Percentiles rank a stretch among this genome's conserved stretches.
phyloP scores from a whole-genome alignment of 2,797 vertebrate genomes.

The Enteromius trimaculatus region DNA sequence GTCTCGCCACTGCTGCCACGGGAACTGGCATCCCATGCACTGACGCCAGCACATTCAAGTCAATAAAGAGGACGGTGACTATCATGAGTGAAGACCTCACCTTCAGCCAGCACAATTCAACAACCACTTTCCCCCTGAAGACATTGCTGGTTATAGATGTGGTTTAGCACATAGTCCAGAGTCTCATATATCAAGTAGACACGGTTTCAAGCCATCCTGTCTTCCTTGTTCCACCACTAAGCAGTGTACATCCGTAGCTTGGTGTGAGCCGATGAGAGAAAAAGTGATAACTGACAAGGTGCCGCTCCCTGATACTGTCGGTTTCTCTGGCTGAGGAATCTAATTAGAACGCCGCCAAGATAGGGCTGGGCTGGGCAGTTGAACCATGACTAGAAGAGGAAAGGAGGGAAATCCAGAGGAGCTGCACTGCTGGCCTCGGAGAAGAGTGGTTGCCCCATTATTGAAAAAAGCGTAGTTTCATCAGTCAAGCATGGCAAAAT shows the following conservation, averaged over 20 bases:
- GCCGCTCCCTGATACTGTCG: conserved; percentile 49
- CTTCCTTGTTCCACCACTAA: conserved; percentile 18
- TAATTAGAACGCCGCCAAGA: conserved; percentile 66
- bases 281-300: conserved; percentile 30
- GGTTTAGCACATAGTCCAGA: conserved; percentile 31
- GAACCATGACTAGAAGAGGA: conserved; percentile 38
- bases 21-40: conserved; percentile 46
- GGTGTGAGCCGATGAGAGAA: conserved; percentile 16
- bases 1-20: conserved; percentile 37
- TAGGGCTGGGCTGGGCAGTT: conserved; percentile 47
- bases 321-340: conserved; percentile 64
- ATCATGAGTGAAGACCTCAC: conserved; percentile 35
- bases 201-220: conserved; percentile 21
- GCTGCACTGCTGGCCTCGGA: conserved; percentile 27
- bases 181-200: conserved; percentile 25
- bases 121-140: conserved; percentile 38
- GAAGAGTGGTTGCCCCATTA: conserved; percentile 61
- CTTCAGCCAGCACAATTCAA: conserved; percentile 17
- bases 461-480: conserved; percentile 59
- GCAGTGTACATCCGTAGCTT: conserved; percentile 31
- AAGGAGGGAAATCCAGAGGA: conserved; percentile 39
- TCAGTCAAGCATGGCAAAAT: conserved; percentile 64
- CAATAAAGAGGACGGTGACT: conserved; percentile 48
- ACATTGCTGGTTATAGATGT: conserved; percentile 20
- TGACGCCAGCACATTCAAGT: conserved; percentile 34